Evolutionary conservation across 2,888 invertebrate species (phyloP).

Genomic region (Pyrgus malvae): DNA sequence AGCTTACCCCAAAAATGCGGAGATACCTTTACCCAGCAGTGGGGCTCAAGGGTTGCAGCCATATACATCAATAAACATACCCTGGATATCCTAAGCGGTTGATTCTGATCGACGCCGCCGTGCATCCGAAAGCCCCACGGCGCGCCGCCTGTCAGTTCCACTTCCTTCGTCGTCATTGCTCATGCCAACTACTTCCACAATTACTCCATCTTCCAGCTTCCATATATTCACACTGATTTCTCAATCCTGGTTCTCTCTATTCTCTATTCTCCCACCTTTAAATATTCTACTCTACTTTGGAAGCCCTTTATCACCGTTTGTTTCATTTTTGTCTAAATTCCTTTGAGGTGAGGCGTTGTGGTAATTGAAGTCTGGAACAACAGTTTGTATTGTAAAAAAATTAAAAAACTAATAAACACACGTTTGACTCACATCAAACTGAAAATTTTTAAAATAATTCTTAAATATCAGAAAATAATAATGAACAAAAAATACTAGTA

Average conservation of each 20-base stretch:
- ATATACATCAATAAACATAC: slow-evolving; percentile 77
- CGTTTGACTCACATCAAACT: too few relatives aligned
- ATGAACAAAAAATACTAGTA: too few relatives aligned
- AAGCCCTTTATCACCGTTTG: slow-evolving; percentile 46
- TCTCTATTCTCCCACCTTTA: neutral
- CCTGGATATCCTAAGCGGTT: slow-evolving; percentile 90
- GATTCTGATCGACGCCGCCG: slow-evolving; percentile 90
- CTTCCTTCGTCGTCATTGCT: slow-evolving; percentile 86
- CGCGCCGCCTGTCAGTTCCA: slow-evolving; percentile 89
- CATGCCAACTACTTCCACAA: slow-evolving; percentile 13
- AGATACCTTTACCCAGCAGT: too few relatives aligned
- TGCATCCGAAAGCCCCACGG: slow-evolving; percentile 96
- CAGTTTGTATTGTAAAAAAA: neutral
- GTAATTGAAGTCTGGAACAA: slow-evolving; percentile 19
- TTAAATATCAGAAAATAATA: too few relatives aligned
- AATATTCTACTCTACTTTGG: slow-evolving; percentile 39
- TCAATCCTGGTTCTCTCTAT: neutral
- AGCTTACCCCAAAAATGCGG: too few relatives aligned
- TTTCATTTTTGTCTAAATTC: slow-evolving; percentile 7
- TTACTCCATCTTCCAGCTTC: slow-evolving; percentile 28
- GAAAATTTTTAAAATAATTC: too few relatives aligned
- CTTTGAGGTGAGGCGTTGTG: slow-evolving; percentile 21
- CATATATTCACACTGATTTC: slow-evolving; percentile 23
- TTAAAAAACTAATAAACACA: too few relatives aligned
- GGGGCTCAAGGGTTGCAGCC: too few relatives aligned